Evolutionary conservation across 1,140 invertebrate species (phyloP).

Genomic region (Psilanteris sp.): DNA sequence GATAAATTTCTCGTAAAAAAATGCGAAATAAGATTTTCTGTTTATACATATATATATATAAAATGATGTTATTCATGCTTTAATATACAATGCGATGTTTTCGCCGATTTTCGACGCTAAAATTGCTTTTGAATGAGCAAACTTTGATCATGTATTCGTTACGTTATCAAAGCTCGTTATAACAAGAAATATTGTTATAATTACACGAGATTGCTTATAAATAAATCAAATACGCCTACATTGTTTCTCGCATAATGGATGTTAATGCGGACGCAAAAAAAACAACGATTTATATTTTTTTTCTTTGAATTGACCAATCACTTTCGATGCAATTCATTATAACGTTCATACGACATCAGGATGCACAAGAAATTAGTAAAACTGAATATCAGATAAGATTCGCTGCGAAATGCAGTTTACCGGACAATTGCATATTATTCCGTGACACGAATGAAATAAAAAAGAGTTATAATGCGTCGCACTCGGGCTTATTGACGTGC

Average conservation of each 20-base stretch:
- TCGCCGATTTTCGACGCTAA: conserved; percentile 12
- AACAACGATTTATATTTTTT: too few relatives aligned
- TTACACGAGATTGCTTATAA: not conserved
- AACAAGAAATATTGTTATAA: conserved; percentile 14
- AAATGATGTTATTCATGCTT: too few relatives aligned
- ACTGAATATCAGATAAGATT: too few relatives aligned
- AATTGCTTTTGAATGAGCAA: not conserved
- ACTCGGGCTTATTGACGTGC: conserved; percentile 48
- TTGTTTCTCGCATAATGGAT: conserved; percentile 17
- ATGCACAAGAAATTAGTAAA: not conserved
- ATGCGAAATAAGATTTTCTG: too few relatives aligned
- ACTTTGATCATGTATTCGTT: too few relatives aligned
- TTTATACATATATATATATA: too few relatives aligned
- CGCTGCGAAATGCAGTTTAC: too few relatives aligned
- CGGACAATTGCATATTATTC: conserved; percentile 9
- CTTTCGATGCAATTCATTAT: conserved; percentile 20
- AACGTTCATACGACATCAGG: conserved; percentile 2
- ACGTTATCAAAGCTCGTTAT: conserved; percentile 16
- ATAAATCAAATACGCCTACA: conserved; percentile 10
- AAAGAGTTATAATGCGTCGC: conserved; percentile 19
- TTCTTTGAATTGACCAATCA: too few relatives aligned
- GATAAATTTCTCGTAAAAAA: too few relatives aligned
- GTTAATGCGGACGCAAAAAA: too few relatives aligned
- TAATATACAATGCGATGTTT: conserved; percentile 16
- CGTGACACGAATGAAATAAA: conserved; percentile 6